Percentiles rank a stretch among this genome's conserved stretches.
Conservation (phyloP, 2,113 vertebrate genomes). For the Hippocampus barbouri region DNA sequence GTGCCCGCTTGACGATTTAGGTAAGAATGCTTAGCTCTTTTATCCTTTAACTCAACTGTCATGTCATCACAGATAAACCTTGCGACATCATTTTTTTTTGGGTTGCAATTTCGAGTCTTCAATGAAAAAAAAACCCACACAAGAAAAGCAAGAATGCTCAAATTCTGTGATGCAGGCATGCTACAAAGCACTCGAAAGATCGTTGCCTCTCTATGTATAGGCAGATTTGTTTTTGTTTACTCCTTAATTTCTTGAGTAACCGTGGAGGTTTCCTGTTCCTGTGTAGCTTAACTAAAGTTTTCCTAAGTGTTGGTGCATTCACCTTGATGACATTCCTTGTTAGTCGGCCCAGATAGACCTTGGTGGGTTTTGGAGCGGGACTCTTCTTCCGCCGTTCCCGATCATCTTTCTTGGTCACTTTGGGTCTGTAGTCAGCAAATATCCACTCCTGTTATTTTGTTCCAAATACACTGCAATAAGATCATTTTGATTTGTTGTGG, state of each 20-base stretch:
- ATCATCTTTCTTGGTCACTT: slow-evolving; percentile 89
- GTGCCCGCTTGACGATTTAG: too few species aligned
- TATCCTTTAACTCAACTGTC: background rate
- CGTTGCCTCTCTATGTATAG: background rate
- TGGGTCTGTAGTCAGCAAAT: slow-evolving; percentile 74
- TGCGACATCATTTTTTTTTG: background rate
- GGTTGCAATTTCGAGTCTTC: too few species aligned
- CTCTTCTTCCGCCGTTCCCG: slow-evolving; percentile 85
- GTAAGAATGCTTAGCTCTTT: background rate
- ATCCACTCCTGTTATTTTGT: background rate
- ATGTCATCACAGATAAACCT: background rate
- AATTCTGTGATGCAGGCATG: too few species aligned
- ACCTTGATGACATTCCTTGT: slow-evolving; percentile 94
- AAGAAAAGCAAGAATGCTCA: too few species aligned
- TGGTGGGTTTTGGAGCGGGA: slow-evolving; percentile 88
- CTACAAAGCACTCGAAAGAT: too few species aligned
- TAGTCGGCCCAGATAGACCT: slow-evolving; percentile 87
- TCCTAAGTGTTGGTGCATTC: background rate
- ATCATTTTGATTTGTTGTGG: background rate
- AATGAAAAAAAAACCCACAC: too few species aligned
- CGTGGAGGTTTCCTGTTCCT: background rate
- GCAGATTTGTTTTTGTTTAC: background rate
- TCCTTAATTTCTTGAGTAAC: background rate
- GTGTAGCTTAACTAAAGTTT: too few species aligned
- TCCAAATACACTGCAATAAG: background rate